phyloP scores from a whole-genome alignment of 2,888 invertebrate species.

The Gastracanthus pulcherrimus region DNA sequence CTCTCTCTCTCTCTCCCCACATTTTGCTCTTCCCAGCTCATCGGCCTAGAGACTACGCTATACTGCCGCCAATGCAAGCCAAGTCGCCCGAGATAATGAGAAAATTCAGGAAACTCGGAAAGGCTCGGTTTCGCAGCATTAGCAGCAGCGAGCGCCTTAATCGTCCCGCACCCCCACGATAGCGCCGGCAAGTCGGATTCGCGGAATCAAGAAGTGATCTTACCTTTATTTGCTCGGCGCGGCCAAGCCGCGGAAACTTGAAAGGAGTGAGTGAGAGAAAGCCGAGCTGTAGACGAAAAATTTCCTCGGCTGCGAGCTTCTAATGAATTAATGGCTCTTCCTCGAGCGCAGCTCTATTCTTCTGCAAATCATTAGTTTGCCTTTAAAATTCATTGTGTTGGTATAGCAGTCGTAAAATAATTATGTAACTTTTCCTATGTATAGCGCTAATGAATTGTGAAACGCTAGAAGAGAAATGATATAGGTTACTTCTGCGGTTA shows the following conservation, averaged over 20 bases:
- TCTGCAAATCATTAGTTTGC: too few species aligned
- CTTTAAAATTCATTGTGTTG: too few species aligned
- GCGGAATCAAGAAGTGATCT: slow-evolving; percentile 62
- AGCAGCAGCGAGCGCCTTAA: slow-evolving; percentile 61
- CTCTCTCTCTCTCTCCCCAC: background rate
- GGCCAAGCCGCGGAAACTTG: background rate
- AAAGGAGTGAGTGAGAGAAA: background rate
- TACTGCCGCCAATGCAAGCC: background rate
- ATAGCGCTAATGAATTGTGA: too few species aligned
- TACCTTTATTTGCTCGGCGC: slow-evolving; percentile 54
- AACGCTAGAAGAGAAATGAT: too few species aligned
- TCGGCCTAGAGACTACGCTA: slow-evolving; percentile 5
- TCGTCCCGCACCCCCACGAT: slow-evolving; percentile 50
- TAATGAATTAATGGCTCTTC: too few species aligned
- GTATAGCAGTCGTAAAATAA: too few species aligned
- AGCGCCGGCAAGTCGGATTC: slow-evolving; percentile 56
- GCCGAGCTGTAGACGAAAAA: background rate
- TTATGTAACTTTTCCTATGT: too few species aligned
- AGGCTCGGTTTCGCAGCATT: slow-evolving; percentile 21
- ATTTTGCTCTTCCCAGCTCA: slow-evolving; percentile 31
- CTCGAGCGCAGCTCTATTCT: background rate
- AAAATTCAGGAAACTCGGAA: slow-evolving; percentile 66
- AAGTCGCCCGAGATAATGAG: slow-evolving; percentile 64
- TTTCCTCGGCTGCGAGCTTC: background rate
- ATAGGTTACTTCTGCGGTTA: too few species aligned